Conservation (phyloP, 2,888 invertebrate species). For the Conops quadrifasciatus region DNA sequence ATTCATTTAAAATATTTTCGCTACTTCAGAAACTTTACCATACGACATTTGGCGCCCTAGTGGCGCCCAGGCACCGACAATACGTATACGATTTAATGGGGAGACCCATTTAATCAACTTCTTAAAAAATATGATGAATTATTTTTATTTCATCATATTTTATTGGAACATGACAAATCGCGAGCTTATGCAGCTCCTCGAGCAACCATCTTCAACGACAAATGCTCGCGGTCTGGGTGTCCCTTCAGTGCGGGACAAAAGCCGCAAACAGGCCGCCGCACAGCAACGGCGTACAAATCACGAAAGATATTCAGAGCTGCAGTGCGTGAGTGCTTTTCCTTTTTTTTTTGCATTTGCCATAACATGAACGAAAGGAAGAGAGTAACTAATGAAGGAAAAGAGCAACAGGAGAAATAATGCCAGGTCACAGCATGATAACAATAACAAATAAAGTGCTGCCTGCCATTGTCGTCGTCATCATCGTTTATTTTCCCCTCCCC, state of each 20-base stretch:
- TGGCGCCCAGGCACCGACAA: not conserved
- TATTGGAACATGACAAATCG: slow-evolving; percentile 43
- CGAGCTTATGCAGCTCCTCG: slow-evolving; percentile 6
- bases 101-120: slow-evolving; percentile 16
- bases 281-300: not conserved
- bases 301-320: not conserved
- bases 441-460: too few species aligned
- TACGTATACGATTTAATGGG: too few species aligned
- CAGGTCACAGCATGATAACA: too few species aligned
- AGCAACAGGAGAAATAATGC: not conserved
- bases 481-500: too few species aligned
- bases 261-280: not conserved
- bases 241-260: not conserved
- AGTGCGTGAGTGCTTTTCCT: not conserved
- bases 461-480: too few species aligned
- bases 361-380: not conserved
- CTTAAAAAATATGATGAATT: slow-evolving; percentile 20
- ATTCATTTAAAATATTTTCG: too few species aligned
- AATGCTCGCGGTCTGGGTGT: not conserved
- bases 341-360: not conserved
- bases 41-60: too few species aligned
- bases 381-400: slow-evolving; percentile 7
- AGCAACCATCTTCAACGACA: not conserved
- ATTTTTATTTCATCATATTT: slow-evolving; percentile 35
- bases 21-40: too few species aligned